Percentiles rank a stretch among this genome's conserved stretches.
Evolutionary conservation across 2,888 invertebrate genomes (phyloP).

Genomic region (Mesorhabditis sp.): DNA sequence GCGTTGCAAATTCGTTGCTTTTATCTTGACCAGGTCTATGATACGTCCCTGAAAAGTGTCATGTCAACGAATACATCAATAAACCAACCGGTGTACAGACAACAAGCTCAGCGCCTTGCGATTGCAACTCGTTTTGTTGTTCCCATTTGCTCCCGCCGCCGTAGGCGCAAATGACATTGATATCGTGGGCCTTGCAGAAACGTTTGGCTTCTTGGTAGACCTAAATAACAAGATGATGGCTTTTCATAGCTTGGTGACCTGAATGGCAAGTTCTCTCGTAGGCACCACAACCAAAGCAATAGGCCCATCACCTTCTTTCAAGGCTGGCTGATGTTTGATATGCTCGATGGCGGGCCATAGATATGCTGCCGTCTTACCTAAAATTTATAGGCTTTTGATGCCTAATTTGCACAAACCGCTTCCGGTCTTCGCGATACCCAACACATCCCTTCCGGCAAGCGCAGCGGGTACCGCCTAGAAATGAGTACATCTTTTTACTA

Average conservation of each 20-base stretch:
- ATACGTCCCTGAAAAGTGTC: conserved; percentile 72
- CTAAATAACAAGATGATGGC: conserved; percentile 12
- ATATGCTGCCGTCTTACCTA: conserved; percentile 87
- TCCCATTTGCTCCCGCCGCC: conserved; percentile 99
- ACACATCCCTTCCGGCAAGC: conserved; percentile 83
- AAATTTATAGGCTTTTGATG: conserved; percentile 39
- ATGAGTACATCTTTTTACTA: neutral
- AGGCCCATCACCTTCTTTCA: conserved; percentile 78
- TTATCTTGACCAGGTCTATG: conserved; percentile 95
- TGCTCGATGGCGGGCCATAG: conserved; percentile 94
- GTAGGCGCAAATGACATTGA: conserved; percentile 64
- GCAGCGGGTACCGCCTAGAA: conserved; percentile 77
- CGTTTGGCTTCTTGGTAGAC: conserved; percentile 53
- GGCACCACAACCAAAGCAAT: conserved; percentile 93
- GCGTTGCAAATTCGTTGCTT: conserved; percentile 83
- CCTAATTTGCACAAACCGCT: conserved; percentile 68
- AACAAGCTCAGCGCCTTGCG: conserved; percentile 72
- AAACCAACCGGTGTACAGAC: conserved; percentile 64
- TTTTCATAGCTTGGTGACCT: conserved; percentile 62
- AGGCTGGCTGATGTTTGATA: conserved; percentile 79
- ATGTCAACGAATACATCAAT: conserved; percentile 4
- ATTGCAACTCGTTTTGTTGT: conserved; percentile 81
- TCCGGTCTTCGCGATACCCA: conserved; percentile 95
- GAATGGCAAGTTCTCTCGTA: conserved; percentile 94
- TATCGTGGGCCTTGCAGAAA: conserved; percentile 62